Base-by-base conservation (phyloP, 1,140 invertebrate species). In the Samia ricini region DNA sequence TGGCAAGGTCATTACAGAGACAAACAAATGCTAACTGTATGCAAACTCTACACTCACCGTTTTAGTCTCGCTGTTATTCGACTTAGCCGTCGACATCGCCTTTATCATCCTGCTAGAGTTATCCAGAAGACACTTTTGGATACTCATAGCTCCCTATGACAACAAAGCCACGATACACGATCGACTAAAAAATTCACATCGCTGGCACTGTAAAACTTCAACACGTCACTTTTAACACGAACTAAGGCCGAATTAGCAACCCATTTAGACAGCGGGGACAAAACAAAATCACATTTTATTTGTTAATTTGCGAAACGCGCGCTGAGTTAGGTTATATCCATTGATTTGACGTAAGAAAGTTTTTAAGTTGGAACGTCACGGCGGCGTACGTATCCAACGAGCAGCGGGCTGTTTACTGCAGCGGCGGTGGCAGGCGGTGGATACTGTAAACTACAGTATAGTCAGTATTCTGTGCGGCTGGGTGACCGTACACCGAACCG, bases 321-420 rank as follows among this genome's bases (percentile, higher is more conserved):
- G 73, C 50, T 65, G 64, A 78, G 78, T 88, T 89, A 89, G 84
- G 87, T 89, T 89, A 88, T 88, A 89, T 88, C 87, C 87, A 89
- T 89, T 81, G 85, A 83, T 81, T 85, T 84, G 81, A 87, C 85
- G 84, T 85, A 88, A 89, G 77, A 88, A 89, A 89, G 84, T 88
- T 89, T 77, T 71, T 49, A 59, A 33, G 26, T 21, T 26, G 57
- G 33, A 61, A 68, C 56, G 67, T 48, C 61, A 22, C 22, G 33
- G 56, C 49, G 52, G 49, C 62, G 21, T 60, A 78, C 80, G 76
- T 74, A 58, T 52, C 23, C 65, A 65, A 22, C 63, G 50, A 62
- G 66, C 64, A 23, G 57, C 73, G 33, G 70, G 68, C 71, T 72
- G 62, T n/a, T 64, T 69, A 88, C 86, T 89, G 77, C 65, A 65